Percentiles rank a stretch among this genome's conserved stretches.
phyloP scores from a whole-genome alignment of 2,797 vertebrate genomes.

The Crax fasciolata region DNA sequence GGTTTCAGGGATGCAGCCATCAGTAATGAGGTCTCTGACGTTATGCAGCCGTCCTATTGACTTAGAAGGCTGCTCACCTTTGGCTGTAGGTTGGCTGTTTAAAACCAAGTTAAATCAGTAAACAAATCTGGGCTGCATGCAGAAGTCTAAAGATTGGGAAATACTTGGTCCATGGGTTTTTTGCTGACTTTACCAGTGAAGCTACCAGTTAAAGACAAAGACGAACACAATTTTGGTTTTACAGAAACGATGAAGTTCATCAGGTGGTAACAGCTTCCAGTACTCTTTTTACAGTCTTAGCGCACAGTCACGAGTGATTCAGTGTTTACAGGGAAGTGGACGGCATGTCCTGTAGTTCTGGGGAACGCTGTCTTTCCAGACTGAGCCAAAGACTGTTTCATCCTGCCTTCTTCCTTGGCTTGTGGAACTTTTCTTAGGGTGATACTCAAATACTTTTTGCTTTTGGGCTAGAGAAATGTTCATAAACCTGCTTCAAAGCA shows the following conservation, averaged over 20 bases:
- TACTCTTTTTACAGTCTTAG: neutral
- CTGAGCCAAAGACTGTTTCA: neutral
- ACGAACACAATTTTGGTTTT: neutral
- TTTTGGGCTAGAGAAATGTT: neutral
- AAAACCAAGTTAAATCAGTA: neutral
- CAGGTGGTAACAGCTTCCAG: neutral
- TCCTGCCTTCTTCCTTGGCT: neutral
- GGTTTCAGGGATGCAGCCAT: neutral
- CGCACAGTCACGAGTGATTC: neutral
- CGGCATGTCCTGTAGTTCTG: rapidly evolving
- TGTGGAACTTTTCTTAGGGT: neutral
- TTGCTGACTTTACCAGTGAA: neutral
- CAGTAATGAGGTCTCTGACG: neutral
- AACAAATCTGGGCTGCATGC: rapidly evolving
- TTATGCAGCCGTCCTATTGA: neutral
- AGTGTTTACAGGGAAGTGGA: neutral
- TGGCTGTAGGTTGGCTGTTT: neutral
- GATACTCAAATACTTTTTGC: neutral
- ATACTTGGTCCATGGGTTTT: neutral
- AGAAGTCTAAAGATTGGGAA: neutral
- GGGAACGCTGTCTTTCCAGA: neutral
- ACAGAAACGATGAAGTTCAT: neutral
- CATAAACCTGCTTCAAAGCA: neutral
- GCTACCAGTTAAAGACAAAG: neutral
- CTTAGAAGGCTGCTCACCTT: neutral